These are phyloP conservation scores for Siderastrea siderea DNA, from an alignment of 92 coral and sea anemone genomes.

Conservation along the genomic window DNA sequence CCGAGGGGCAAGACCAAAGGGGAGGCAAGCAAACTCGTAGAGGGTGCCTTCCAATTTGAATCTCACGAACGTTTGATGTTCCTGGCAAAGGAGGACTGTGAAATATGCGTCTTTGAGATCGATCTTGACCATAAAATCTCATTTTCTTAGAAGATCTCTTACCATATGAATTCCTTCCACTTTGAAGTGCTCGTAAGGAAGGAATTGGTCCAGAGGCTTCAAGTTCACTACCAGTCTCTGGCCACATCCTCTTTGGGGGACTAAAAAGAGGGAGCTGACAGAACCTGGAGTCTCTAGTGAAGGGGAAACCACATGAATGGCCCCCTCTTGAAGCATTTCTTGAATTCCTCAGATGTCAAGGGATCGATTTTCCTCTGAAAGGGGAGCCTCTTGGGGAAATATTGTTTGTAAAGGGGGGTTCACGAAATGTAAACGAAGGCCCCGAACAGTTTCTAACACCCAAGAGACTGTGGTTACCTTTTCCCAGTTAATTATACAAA, in stretches of 20 bases:
- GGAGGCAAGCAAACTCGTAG: constrained; percentile 43
- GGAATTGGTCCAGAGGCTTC: constrained; percentile 28
- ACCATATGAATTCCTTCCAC: constrained; percentile 25
- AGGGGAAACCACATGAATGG: neutral
- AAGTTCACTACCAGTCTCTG: constrained; percentile 19
- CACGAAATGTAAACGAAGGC: constrained; percentile 22
- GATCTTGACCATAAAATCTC: no score
- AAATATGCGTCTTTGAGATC: neutral
- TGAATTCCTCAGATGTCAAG: constrained; percentile 37
- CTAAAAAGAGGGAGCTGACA: neutral
- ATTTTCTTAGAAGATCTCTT: constrained; percentile 9
- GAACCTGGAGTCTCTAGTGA: neutral
- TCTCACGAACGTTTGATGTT: neutral
- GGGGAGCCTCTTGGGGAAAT: neutral
- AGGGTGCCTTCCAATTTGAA: constrained; percentile 25
- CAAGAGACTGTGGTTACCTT: constrained; percentile 54
- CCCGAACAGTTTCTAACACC: constrained; percentile 59
- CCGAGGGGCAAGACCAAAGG: constrained; percentile 6
- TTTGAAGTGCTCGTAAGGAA: constrained; percentile 24
- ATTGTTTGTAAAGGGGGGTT: constrained; percentile 19
- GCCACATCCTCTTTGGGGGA: neutral
- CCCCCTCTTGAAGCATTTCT: constrained; percentile 55
- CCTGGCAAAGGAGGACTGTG: constrained; percentile 20
- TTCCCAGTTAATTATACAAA: constrained; percentile 48
- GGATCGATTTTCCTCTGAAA: neutral